Evolutionary conservation across 2,113 vertebrate species (phyloP).

Genomic region (pig (Sus scrofa)): DNA sequence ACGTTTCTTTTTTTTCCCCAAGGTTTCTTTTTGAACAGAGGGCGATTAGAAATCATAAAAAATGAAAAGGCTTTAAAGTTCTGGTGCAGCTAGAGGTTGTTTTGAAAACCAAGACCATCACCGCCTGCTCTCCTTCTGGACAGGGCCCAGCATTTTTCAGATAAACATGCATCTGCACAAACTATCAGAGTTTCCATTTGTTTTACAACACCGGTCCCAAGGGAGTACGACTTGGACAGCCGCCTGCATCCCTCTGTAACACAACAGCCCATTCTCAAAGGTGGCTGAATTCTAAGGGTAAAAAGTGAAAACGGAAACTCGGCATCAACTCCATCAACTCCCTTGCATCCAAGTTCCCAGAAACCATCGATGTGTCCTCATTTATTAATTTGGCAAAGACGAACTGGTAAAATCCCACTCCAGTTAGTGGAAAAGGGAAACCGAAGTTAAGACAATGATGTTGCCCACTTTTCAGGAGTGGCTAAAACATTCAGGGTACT

Average conservation of each 20-base stretch:
- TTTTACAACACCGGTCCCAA: conserved; percentile 68
- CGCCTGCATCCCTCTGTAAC: conserved; percentile 56
- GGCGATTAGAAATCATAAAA: conserved; percentile 4
- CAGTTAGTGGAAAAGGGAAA: not conserved
- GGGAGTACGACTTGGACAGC: conserved; percentile 66
- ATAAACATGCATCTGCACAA: conserved; percentile 81
- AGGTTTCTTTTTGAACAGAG: not conserved
- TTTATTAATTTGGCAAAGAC: not conserved
- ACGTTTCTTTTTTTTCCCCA: not conserved
- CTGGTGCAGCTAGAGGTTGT: conserved; percentile 58
- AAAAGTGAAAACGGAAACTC: conserved; percentile 29
- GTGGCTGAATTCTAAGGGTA: not conserved
- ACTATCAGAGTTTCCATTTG: conserved; percentile 81
- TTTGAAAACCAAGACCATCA: conserved; percentile 55
- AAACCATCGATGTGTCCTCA: not conserved
- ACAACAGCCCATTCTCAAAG: conserved; percentile 8
- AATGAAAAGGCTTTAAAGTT: conserved; percentile 25
- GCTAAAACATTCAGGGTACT: conserved; percentile 15
- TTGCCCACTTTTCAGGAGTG: not conserved
- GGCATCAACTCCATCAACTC: not conserved
- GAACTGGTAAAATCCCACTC: not conserved
- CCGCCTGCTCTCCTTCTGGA: conserved; percentile 73
- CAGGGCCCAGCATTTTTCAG: conserved; percentile 65
- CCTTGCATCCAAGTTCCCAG: not conserved
- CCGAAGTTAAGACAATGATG: not conserved